These are phyloP conservation scores for Morone chrysops DNA, from an alignment of 2,113 vertebrate species.

Conservation along the genomic window DNA sequence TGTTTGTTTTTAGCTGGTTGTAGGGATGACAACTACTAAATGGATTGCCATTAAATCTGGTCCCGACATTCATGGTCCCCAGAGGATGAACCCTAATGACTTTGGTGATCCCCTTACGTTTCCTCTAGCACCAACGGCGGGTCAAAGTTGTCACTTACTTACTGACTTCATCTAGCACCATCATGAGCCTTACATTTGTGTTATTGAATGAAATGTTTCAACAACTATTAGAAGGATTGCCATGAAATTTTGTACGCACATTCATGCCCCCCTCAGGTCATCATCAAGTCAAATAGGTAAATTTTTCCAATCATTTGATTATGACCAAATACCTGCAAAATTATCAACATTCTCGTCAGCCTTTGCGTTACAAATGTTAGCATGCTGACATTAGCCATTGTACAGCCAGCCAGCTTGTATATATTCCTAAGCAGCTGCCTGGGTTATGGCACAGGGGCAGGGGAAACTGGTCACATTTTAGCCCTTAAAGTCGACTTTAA, in stretches of 20 bases:
- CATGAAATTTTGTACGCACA: not conserved
- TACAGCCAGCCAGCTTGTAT: not conserved
- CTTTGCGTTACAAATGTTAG: not conserved
- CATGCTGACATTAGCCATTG: too few relatives aligned
- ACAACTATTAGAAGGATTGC: not conserved
- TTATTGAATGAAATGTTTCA: not conserved
- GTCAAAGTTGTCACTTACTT: too few relatives aligned
- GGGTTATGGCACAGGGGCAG: not conserved
- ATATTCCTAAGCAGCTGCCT: not conserved
- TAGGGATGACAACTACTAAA: not conserved
- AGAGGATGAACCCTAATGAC: not conserved
- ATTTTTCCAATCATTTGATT: too few relatives aligned
- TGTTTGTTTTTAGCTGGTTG: not conserved
- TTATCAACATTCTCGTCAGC: not conserved
- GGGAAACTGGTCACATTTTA: not conserved
- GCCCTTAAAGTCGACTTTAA: slow-evolving; percentile 9
- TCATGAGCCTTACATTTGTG: not conserved
- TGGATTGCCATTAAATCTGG: not conserved
- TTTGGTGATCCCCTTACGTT: not conserved
- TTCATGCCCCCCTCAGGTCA: not conserved
- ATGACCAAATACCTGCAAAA: too few relatives aligned
- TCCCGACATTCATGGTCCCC: not conserved
- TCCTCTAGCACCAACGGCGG: not conserved
- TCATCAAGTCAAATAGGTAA: too few relatives aligned
- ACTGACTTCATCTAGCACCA: not conserved